Percentiles rank a stretch among this genome's conserved stretches.
Conservation (phyloP, 2,888 invertebrate genomes). For the Cremastinae sp. region DNA sequence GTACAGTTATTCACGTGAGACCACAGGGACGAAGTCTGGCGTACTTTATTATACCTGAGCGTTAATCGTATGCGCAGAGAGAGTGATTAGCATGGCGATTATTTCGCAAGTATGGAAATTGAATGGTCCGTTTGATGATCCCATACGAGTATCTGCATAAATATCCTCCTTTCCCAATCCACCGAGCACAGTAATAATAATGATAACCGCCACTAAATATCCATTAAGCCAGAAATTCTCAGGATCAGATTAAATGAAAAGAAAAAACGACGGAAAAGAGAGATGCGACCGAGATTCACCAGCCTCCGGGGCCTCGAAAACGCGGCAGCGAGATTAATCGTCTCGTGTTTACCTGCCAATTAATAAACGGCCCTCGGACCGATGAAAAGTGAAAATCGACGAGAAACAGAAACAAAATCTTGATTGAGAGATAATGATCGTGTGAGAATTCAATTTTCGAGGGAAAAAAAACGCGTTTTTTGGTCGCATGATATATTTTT, state of each 20-base stretch:
- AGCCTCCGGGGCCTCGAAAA: constrained; percentile 40
- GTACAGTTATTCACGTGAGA: constrained; percentile 29
- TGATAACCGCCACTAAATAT: constrained; percentile 12
- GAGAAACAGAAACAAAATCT: constrained; percentile 21
- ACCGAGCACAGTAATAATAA: constrained; percentile 4
- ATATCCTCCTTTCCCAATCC: not conserved
- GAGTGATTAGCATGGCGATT: constrained; percentile 78
- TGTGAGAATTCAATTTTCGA: not conserved
- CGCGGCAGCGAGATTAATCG: constrained; percentile 50
- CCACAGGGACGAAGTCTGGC: constrained; percentile 53
- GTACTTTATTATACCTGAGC: constrained; percentile 69
- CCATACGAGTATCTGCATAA: not conserved
- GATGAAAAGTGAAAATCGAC: constrained; percentile 51
- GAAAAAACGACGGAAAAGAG: not conserved
- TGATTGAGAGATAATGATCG: not conserved
- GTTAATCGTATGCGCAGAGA: constrained; percentile 76
- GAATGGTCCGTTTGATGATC: constrained; percentile 28
- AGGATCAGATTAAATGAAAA: not conserved
- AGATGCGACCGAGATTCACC: constrained; percentile 10
- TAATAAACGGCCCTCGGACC: constrained; percentile 41
- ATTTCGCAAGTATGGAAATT: constrained; percentile 67
- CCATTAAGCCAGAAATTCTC: constrained; percentile 14
- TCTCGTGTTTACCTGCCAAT: constrained; percentile 48
- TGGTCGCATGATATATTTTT: not conserved
- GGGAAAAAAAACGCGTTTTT: not conserved